phyloP scores from a whole-genome alignment of 2,888 invertebrate species.

The Sphaerophoria rueppellii region DNA sequence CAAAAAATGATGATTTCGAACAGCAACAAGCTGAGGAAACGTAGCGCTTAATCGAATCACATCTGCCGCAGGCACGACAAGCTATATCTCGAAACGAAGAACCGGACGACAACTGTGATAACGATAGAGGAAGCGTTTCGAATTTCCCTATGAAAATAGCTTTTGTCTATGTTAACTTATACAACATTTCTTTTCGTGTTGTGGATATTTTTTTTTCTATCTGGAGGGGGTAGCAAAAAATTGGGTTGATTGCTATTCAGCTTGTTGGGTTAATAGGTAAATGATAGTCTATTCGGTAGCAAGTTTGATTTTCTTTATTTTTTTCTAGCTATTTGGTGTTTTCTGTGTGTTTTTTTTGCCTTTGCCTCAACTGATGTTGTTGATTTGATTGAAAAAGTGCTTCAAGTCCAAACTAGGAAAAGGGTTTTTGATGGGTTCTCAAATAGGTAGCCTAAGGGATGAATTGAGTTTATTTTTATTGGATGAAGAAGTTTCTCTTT shows the following conservation, averaged over 20 bases:
- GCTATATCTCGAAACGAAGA: constrained; percentile 1
- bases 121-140: constrained; percentile 19
- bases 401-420: constrained; percentile 21
- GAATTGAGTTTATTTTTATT: constrained; percentile 29
- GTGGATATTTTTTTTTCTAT: not conserved
- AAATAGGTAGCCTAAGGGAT: not conserved
- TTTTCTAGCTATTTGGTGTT: constrained; percentile 3
- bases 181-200: constrained; percentile 4
- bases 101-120: constrained; percentile 34
- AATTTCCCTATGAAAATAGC: constrained; percentile 20
- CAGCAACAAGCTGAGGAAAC: constrained; percentile 61
- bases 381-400: constrained; percentile 43
- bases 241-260: constrained; percentile 34
- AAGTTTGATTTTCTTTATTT: constrained; percentile 42
- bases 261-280: constrained; percentile 42
- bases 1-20: not conserved
- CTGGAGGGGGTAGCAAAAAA: not conserved
- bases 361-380: not conserved
- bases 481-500: not conserved
- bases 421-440: constrained; percentile 3
- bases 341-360: constrained; percentile 22
- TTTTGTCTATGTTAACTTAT: constrained; percentile 29
- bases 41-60: constrained; percentile 32
- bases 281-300: constrained; percentile 45
- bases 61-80: constrained; percentile 27